A percentile compares a stretch with the other conserved stretches of the same genome.
phyloP scores from a whole-genome alignment of 2,888 invertebrate species.

The Archips crataeganus region DNA sequence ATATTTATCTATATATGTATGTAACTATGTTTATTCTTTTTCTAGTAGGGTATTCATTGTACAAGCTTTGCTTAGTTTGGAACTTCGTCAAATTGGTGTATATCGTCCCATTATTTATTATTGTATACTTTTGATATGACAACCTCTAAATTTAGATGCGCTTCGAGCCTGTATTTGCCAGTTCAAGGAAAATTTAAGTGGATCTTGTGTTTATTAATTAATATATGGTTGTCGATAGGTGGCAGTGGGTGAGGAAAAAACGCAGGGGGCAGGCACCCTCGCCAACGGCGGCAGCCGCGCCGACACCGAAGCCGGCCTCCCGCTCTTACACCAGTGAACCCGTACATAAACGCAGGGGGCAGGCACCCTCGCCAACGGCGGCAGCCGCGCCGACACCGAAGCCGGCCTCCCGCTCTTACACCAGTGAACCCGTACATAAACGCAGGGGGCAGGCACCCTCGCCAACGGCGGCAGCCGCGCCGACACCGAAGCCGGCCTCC shows the following conservation, averaged over 20 bases:
- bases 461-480: slow-evolving; percentile 52
- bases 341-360: slow-evolving; percentile 24
- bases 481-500: slow-evolving; percentile 46
- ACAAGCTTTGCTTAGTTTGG: no score
- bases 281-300: slow-evolving; percentile 52
- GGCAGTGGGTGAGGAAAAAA: slow-evolving; percentile 46
- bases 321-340: slow-evolving; percentile 50
- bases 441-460: slow-evolving; percentile 56
- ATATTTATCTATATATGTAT: no score
- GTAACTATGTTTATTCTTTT: no score
- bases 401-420: slow-evolving; percentile 51
- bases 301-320: slow-evolving; percentile 46
- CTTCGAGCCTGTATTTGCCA: neutral
- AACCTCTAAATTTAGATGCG: neutral
- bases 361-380: slow-evolving; percentile 59
- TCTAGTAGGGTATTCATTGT: no score
- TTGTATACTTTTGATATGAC: neutral
- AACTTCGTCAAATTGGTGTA: neutral
- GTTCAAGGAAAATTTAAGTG: neutral
- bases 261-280: slow-evolving; percentile 52
- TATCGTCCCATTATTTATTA: neutral
- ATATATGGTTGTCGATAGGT: slow-evolving; percentile 26
- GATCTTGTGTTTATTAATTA: neutral
- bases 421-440: slow-evolving; percentile 37
- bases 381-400: slow-evolving; percentile 38